Base-by-base conservation (phyloP, 2,797 vertebrate genomes). In the Rhabdomys pumilio region DNA sequence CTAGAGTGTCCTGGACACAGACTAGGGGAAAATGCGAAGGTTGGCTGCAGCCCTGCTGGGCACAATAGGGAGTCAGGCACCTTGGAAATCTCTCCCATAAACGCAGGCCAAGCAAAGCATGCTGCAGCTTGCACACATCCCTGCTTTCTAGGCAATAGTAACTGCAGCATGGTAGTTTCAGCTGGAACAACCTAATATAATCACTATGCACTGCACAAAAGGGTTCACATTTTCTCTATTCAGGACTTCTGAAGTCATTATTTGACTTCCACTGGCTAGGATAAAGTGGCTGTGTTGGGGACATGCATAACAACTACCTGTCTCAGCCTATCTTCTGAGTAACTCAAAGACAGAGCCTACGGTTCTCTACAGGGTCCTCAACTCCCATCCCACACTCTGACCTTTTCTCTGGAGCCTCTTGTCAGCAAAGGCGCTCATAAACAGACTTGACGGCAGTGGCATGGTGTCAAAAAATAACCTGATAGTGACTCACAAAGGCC, bases 171-270 rank as follows among this genome's bases (percentile, higher is more conserved):
- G 53, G 85, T 38, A 0, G 1, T 2, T 14, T 81, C 73, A 31
- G 24, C 80, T 24, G 44, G 59, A 65, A 63, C 12, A 22, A 41
- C 75, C 53, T 53, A 44, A 67, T 6, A 3, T 24, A 6, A 20
- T 72, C 7, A 44, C 29, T 17, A 31, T 82, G n/a, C 63, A 69
- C n/a, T 20, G n/a, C 7, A 31, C 6, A 41, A 14, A 34, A 1
- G 0, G 8, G 3, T 26, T 10, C 44, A 2, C 0, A 1, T 11
- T 8, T 11, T 8, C 20, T 26, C 13, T 31, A n/a, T 3, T 34
- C n/a, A 22, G 19, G 63, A 24, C 7, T 53, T n/a, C 19, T 3
- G 19, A 82, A 41, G 77, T 19, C 22, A 13, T 53, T 29, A 3
- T 22, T 44, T 81, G 13, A 9, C 59, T 59, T 29, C 24, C 38